Evolutionary conservation across 37 sponge, comb jelly and placozoan genomes (phyloP), one percentile per base, ranked within the genome.

Genomic region (Aplysina aerophoba): DNA sequence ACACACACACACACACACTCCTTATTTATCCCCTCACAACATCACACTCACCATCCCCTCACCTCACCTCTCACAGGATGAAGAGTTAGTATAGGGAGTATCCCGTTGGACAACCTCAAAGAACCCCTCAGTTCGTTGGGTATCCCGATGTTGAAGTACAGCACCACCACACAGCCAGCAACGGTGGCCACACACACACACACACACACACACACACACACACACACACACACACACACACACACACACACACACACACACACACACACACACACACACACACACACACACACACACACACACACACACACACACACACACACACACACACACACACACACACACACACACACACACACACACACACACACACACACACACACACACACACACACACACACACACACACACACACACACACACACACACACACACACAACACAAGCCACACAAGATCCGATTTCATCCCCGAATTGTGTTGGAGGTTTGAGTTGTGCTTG

Each of bases 311-410:
- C 71, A 30, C 71, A 69, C 71, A 69, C 28, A 30, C 83, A 55
- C 62, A 27, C 30, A 59, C 39, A 81, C 53, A 55, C 82, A 55
- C 19, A 21, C 22, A 55, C 56, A 55, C 33, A 58, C 53, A 58
- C 36, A 56, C 30, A 81, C 82, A 81, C 33, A 56, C 82, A 33
- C 36, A 81, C 33, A 59, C 34, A 25, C 62, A 25, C 27, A 55
- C 28, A 58, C 62, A 81, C 39, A 81, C 56, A 38, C 36, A 81
- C 60, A 78, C 79, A 78, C n/a, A 54, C 79, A 54, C 79, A 54
- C 79, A 78, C 53, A 78, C 79, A 78, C 79, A 78, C 79, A 78
- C 79, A 78, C 79, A 78, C 79, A 78, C 79, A 73, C 75, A 73
- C 75, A 73, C 75, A 73, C 75, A 73, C 39, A 30, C 75, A 73